Percentiles rank a stretch among this genome's conserved stretches.
Conservation (phyloP, 2,797 vertebrate genomes). For the Dendrocincla fuliginosa region DNA sequence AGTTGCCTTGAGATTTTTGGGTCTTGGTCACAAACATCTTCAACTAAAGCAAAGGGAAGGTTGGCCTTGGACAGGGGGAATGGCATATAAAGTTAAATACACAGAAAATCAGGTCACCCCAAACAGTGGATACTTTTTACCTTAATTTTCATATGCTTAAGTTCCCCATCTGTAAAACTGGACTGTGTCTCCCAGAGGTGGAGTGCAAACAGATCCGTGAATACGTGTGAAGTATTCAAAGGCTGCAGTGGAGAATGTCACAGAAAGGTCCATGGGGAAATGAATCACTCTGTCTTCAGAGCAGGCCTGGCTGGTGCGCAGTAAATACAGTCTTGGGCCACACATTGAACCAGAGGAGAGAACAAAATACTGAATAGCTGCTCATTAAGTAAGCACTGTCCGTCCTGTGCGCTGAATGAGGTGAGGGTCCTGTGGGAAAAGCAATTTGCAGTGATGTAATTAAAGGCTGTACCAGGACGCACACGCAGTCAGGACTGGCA, state of each 20-base stretch:
- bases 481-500: background rate
- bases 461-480: conserved; percentile 2
- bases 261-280: background rate
- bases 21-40: background rate
- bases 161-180: background rate
- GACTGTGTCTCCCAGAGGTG: background rate
- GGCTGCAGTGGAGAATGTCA: background rate
- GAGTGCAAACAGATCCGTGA: background rate
- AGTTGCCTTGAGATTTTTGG: background rate
- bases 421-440: conserved; percentile 14
- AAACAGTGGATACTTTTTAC: background rate
- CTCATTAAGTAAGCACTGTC: conserved; percentile 50
- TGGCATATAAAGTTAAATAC: background rate
- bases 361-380: conserved; percentile 25
- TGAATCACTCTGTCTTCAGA: conserved; percentile 31
- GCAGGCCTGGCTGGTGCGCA: background rate
- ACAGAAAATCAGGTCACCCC: background rate
- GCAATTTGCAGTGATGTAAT: conserved; percentile 41
- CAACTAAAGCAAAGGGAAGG: background rate
- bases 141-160: background rate
- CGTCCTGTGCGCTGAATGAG: background rate
- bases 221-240: background rate
- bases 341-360: conserved; percentile 31
- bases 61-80: background rate
- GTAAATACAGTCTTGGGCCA: conserved; percentile 26